A percentile compares a stretch with the other conserved stretches of the same genome.
Evolutionary conservation across 2,113 vertebrate genomes (phyloP).

Genomic region (Bagarius yarrelli): DNA sequence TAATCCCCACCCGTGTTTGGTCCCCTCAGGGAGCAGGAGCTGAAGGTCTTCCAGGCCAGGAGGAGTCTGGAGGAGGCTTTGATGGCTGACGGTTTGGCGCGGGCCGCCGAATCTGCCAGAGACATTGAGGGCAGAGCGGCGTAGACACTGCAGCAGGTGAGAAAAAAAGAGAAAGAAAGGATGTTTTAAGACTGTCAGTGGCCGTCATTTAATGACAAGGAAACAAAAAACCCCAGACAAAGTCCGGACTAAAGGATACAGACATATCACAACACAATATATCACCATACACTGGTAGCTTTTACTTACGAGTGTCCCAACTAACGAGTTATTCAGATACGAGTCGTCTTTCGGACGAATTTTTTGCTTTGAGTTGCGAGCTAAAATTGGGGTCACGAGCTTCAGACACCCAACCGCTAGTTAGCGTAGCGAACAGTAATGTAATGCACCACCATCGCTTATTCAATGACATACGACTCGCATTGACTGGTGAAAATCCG

Average conservation of each 20-base stretch:
- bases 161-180: neutral
- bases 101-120: constrained; percentile 74
- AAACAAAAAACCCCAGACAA: neutral
- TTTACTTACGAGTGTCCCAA: too few species aligned
- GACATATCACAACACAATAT: too few species aligned
- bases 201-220: neutral
- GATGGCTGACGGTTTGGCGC: constrained; percentile 83
- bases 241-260: neutral
- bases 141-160: constrained; percentile 68
- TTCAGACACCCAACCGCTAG: too few species aligned
- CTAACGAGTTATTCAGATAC: too few species aligned
- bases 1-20: neutral
- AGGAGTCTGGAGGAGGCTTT: constrained; percentile 88
- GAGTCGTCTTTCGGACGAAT: too few species aligned
- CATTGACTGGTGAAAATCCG: too few species aligned
- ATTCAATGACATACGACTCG: too few species aligned
- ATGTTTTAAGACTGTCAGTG: neutral
- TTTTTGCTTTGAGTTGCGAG: too few species aligned
- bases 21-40: constrained; percentile 83
- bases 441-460: too few species aligned
- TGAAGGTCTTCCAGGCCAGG: constrained; percentile 83
- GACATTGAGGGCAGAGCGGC: constrained; percentile 71
- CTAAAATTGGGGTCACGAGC: too few species aligned
- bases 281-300: too few species aligned
- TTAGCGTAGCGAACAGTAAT: too few species aligned